Evolutionary conservation across 2,888 invertebrate species (phyloP).

Genomic region (Scelioninae gen. 1): DNA sequence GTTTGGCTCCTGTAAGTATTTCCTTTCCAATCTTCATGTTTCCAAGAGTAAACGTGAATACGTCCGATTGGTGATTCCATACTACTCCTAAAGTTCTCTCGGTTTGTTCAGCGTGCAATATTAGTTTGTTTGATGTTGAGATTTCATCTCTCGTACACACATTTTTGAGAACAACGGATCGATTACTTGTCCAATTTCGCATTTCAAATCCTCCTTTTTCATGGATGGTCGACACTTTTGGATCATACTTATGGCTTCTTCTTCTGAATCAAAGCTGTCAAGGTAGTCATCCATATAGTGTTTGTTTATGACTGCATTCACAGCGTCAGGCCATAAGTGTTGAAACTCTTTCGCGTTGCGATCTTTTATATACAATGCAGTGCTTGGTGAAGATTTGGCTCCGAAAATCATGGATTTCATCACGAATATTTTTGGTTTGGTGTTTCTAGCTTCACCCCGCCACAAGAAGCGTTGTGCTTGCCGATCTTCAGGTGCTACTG

Average conservation of each 20-base stretch:
- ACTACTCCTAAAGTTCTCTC: no score
- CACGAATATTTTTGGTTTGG: slow-evolving; percentile 66
- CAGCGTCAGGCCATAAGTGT: background rate
- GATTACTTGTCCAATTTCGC: slow-evolving; percentile 9
- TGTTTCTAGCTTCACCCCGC: slow-evolving; percentile 43
- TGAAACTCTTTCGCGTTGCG: slow-evolving; percentile 50
- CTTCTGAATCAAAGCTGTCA: slow-evolving; percentile 27
- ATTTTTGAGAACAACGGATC: no score
- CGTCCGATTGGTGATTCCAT: no score
- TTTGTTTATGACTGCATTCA: slow-evolving; percentile 43
- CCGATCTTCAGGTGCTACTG: slow-evolving; percentile 73
- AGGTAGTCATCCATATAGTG: slow-evolving; percentile 50
- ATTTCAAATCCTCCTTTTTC: slow-evolving; percentile 1
- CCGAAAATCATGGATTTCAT: slow-evolving; percentile 75
- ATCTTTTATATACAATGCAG: slow-evolving; percentile 73
- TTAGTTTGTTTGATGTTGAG: no score
- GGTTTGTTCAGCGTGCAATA: no score
- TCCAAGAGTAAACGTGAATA: no score
- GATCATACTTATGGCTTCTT: background rate
- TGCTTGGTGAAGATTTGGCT: slow-evolving; percentile 57
- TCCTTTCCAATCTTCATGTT: no score
- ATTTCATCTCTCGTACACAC: no score
- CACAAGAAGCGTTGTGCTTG: slow-evolving; percentile 69
- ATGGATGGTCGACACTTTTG: background rate
- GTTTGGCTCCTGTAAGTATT: no score